A percentile compares a stretch with the other conserved stretches of the same genome.
phyloP scores from a whole-genome alignment of 2,113 vertebrate species.

The Lichenostomus cassidix region DNA sequence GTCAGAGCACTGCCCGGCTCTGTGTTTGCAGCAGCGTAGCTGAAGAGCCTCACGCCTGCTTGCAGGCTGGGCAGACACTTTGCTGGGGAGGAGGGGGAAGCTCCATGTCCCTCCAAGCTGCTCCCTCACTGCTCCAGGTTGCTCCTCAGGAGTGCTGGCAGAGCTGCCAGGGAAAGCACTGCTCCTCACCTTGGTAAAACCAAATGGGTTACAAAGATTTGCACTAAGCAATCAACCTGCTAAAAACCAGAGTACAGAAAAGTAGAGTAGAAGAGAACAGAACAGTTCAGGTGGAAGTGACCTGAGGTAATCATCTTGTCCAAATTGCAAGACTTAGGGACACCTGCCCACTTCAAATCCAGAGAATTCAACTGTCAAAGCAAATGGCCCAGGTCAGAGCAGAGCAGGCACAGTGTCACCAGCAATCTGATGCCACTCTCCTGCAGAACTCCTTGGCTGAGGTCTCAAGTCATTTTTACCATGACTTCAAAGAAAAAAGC shows the following conservation, averaged over 20 bases:
- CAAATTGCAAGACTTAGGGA: not conserved
- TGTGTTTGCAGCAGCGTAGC: fast-evolving
- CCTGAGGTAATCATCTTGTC: not conserved
- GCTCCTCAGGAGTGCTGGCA: not conserved
- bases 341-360: not conserved
- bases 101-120: not conserved
- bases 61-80: fast-evolving
- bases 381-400: not conserved
- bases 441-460: not conserved
- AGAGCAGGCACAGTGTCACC: not conserved
- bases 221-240: not conserved
- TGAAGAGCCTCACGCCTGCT: not conserved
- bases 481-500: not conserved
- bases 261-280: not conserved
- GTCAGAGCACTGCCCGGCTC: not conserved
- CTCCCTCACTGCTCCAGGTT: not conserved
- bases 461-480: not conserved
- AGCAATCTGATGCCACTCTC: not conserved
- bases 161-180: not conserved
- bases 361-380: not conserved
- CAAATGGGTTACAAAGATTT: not conserved
- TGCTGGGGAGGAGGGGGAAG: not conserved
- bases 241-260: not conserved
- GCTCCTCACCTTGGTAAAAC: not conserved
- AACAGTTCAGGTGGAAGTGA: not conserved